phyloP scores from a whole-genome alignment of 92 coral and sea anemone genomes.

The Epizoanthus scotinus region DNA sequence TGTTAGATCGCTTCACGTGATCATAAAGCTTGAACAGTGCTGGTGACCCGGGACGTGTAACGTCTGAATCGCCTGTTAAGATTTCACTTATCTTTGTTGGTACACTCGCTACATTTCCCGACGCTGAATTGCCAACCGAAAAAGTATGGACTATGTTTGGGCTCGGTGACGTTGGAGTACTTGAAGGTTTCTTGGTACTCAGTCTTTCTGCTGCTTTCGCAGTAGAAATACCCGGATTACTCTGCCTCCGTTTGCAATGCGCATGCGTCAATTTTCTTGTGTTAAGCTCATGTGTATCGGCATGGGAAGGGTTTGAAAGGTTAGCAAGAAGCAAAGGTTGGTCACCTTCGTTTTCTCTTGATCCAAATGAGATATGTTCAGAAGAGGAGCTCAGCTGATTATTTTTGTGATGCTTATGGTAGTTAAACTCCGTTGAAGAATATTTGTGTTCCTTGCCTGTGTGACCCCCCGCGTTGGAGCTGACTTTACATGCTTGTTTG shows the following conservation, averaged over 20 bases:
- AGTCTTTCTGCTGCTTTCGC: background rate
- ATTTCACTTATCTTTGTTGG: background rate
- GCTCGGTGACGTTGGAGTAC: constrained; percentile 5
- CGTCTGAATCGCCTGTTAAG: constrained; percentile 2
- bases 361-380: background rate
- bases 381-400: background rate
- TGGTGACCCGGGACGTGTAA: background rate
- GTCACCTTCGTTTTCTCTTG: background rate
- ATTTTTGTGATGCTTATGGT: background rate
- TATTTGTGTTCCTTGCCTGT: background rate
- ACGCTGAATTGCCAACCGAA: background rate
- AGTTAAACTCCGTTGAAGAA: background rate
- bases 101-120: background rate
- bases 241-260: background rate
- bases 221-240: background rate
- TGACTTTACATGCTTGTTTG: background rate
- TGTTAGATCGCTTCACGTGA: constrained; percentile 4
- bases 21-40: constrained; percentile 21
- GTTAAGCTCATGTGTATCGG: background rate
- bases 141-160: too few relatives aligned
- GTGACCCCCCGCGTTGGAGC: background rate
- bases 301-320: background rate
- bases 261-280: background rate
- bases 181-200: background rate
- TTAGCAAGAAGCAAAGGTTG: background rate